phyloP scores from a whole-genome alignment of 1,140 invertebrate species.

The Planococcus citri region DNA sequence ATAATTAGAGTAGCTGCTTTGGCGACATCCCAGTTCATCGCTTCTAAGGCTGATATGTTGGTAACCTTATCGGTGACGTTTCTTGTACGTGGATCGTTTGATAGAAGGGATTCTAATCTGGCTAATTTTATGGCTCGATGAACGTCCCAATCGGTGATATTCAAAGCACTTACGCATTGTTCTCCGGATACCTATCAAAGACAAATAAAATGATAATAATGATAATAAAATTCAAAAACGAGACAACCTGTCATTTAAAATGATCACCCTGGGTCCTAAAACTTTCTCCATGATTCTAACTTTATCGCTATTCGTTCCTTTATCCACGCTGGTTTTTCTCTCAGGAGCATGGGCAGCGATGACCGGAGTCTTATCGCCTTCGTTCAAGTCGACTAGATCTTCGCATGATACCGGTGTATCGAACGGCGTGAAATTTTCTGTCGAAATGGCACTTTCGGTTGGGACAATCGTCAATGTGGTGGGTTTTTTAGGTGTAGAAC shows the following conservation, averaged over 20 bases:
- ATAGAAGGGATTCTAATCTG: slow-evolving; percentile 43
- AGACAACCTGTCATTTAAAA: neutral
- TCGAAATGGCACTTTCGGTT: neutral
- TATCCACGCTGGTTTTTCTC: neutral
- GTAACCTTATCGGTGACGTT: slow-evolving; percentile 18
- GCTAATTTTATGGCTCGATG: slow-evolving; percentile 77
- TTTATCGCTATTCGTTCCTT: slow-evolving; percentile 64
- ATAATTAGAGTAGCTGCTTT: slow-evolving; percentile 27
- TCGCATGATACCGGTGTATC: slow-evolving; percentile 78
- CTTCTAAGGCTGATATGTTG: slow-evolving; percentile 26
- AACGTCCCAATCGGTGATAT: slow-evolving; percentile 77
- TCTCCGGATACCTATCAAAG: slow-evolving; percentile 54
- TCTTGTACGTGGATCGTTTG: slow-evolving; percentile 6
- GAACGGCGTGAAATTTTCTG: slow-evolving; percentile 21
- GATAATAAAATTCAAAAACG: neutral
- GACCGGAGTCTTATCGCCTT: slow-evolving; percentile 31
- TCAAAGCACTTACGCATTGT: slow-evolving; percentile 64
- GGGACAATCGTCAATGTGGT: neutral
- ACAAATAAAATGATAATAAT: neutral
- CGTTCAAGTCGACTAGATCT: slow-evolving; percentile 79
- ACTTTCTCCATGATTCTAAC: slow-evolving; percentile 84
- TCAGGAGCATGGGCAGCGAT: too few relatives aligned
- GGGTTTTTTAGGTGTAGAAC: too few relatives aligned
- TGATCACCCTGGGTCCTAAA: slow-evolving; percentile 54
- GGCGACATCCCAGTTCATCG: slow-evolving; percentile 27